These are phyloP conservation scores for Epinephelus moara DNA, from an alignment of 2,113 vertebrate genomes.

Conservation along the genomic window DNA sequence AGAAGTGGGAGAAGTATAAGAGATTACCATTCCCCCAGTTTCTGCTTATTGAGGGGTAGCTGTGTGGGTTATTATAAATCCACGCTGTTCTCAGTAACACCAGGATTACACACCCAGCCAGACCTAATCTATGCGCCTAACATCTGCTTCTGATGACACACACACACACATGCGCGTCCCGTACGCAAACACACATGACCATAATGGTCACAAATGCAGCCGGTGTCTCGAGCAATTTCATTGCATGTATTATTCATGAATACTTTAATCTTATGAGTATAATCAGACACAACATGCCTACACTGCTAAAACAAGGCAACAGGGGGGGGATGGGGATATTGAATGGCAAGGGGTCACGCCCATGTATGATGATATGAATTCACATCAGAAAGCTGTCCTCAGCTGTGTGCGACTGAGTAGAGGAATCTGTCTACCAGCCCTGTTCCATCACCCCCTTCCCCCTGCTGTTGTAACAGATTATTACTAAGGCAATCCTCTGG, in stretches of 20 bases:
- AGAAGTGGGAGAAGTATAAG: slow-evolving; percentile 54
- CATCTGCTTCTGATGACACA: slow-evolving; percentile 76
- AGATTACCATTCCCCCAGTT: slow-evolving; percentile 74
- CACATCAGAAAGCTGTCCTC: slow-evolving; percentile 38
- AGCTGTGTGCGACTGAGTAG: slow-evolving; percentile 25
- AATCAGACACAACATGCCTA: slow-evolving; percentile 41
- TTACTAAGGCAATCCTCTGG: slow-evolving; percentile 65
- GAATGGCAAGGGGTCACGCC: slow-evolving; percentile 20
- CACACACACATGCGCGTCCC: not conserved
- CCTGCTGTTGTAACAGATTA: slow-evolving; percentile 62
- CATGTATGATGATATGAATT: slow-evolving; percentile 42
- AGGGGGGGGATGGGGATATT: not conserved
- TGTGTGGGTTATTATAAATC: slow-evolving; percentile 77
- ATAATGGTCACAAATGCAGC: slow-evolving; percentile 21
- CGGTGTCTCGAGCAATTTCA: slow-evolving; percentile 39
- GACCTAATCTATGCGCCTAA: slow-evolving; percentile 75
- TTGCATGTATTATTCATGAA: slow-evolving; percentile 46
- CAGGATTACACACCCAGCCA: slow-evolving; percentile 78
- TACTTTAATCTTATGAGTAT: slow-evolving; percentile 41
- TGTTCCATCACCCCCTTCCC: slow-evolving; percentile 10
- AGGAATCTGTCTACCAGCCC: slow-evolving; percentile 26
- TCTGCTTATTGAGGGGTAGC: slow-evolving; percentile 67
- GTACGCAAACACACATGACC: slow-evolving; percentile 11
- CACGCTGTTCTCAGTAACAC: slow-evolving; percentile 77
- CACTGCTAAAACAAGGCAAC: slow-evolving; percentile 18